These are phyloP conservation scores for Enteromius paludinosus DNA, from an alignment of 2,797 vertebrate species.

Conservation along the genomic window DNA sequence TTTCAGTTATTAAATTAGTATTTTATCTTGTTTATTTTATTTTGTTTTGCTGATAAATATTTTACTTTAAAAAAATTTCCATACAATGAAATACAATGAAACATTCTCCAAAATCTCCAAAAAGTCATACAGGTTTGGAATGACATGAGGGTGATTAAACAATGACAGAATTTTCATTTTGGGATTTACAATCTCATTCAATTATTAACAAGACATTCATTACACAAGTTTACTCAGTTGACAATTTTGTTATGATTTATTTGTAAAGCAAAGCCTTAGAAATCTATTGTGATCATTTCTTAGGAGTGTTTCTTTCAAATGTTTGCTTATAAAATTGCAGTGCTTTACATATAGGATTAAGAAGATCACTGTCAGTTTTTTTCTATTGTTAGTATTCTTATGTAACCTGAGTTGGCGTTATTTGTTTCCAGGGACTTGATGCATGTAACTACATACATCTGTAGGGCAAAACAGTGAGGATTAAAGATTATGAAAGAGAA, in stretches of 20 bases:
- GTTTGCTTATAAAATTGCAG: constrained; percentile 3
- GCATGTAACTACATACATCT: constrained; percentile 20
- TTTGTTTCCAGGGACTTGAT: constrained; percentile 3
- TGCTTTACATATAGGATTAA: constrained; percentile 26
- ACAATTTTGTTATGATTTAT: neutral
- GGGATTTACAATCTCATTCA: neutral
- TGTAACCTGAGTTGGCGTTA: constrained; percentile 11
- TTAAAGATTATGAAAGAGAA: constrained; percentile 26
- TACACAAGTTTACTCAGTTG: neutral
- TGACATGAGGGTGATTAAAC: neutral
- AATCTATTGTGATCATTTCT: neutral
- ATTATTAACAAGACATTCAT: neutral
- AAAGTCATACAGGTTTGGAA: neutral
- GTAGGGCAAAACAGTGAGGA: constrained; percentile 20
- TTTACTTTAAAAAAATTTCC: neutral
- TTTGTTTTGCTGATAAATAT: neutral
- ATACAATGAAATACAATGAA: neutral
- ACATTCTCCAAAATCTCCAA: neutral
- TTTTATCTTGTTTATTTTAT: neutral
- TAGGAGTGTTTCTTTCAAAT: neutral
- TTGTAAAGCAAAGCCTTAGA: neutral
- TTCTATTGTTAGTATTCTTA: constrained; percentile 5
- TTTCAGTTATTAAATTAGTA: neutral
- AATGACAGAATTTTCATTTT: neutral
- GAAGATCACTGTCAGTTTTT: neutral